Percentiles rank a stretch among this genome's conserved stretches.
phyloP scores from a whole-genome alignment of 2,113 vertebrate species.

The Cyprinodon variegatus region DNA sequence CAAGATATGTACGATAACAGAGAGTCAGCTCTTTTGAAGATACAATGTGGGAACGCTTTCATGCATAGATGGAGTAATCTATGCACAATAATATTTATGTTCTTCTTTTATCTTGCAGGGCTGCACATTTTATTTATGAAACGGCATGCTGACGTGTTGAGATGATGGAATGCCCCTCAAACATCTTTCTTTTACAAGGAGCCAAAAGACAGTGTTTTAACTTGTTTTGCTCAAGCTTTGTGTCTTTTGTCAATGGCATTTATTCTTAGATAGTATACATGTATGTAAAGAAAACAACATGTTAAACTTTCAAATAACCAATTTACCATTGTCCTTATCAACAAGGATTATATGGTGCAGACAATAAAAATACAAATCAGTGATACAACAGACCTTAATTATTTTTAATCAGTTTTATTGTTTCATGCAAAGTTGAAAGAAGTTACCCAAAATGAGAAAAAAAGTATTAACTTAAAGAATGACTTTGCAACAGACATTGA shows the following conservation, averaged over 20 bases:
- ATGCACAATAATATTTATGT: constrained; percentile 70
- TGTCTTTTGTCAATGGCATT: not conserved
- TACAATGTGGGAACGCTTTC: constrained; percentile 82
- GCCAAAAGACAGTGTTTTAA: not conserved
- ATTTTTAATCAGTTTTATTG: not conserved
- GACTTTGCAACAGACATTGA: no score
- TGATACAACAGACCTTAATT: not conserved
- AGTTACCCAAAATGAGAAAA: no score
- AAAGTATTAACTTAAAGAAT: no score
- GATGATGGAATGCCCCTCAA: constrained; percentile 1
- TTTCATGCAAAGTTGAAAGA: no score
- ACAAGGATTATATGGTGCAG: not conserved
- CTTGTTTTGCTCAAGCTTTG: not conserved
- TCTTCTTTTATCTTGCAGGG: constrained; percentile 54
- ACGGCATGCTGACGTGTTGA: constrained; percentile 4
- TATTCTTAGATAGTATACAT: not conserved
- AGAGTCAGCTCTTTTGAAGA: constrained; percentile 86
- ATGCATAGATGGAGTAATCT: constrained; percentile 73
- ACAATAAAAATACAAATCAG: not conserved
- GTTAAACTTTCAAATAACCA: not conserved
- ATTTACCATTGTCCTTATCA: not conserved
- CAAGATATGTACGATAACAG: constrained; percentile 94
- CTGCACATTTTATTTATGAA: constrained; percentile 39
- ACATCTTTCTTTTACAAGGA: constrained; percentile 4
- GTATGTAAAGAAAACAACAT: no score